Conservation (phyloP, 1,140 invertebrate species). For the Sinonovacula constricta region DNA sequence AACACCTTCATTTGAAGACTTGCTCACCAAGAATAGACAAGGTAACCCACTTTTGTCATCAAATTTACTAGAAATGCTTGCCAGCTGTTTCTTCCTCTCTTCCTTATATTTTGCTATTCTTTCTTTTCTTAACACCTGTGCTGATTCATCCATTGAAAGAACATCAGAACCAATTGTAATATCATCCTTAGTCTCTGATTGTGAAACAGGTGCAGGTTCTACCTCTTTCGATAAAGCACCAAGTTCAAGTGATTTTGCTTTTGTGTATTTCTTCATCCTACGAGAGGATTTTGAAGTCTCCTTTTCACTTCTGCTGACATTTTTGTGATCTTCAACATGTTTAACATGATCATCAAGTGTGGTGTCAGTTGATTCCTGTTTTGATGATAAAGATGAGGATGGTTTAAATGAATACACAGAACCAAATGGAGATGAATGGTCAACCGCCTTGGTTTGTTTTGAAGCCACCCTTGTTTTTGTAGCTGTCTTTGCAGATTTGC, state of each 20-base stretch:
- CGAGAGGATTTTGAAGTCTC: too few species aligned
- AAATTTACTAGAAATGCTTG: slow-evolving; percentile 53
- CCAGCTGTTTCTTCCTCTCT: slow-evolving; percentile 56
- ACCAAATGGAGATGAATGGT: slow-evolving; percentile 49
- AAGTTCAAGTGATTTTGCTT: slow-evolving; percentile 48
- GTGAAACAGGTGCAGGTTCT: background rate
- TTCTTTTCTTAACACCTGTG: slow-evolving; percentile 53
- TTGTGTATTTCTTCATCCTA: slow-evolving; percentile 48
- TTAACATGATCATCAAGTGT: background rate
- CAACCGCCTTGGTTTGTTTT: background rate
- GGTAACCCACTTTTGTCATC: slow-evolving; percentile 40
- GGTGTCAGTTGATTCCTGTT: slow-evolving; percentile 8
- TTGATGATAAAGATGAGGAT: background rate
- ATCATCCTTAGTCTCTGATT: slow-evolving; percentile 27
- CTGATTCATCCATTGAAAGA: slow-evolving; percentile 23
- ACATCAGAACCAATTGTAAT: background rate
- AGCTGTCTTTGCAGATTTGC: slow-evolving; percentile 3
- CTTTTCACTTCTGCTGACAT: background rate
- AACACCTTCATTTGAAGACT: slow-evolving; percentile 20
- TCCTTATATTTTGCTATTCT: slow-evolving; percentile 60
- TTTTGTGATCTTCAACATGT: background rate
- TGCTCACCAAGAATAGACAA: slow-evolving; percentile 51
- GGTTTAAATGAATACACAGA: slow-evolving; percentile 36
- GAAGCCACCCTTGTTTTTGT: slow-evolving; percentile 9
- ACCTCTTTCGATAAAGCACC: slow-evolving; percentile 27